Base-by-base conservation (phyloP, 2,113 vertebrate genomes). In the Himantopus leucocephalus region DNA sequence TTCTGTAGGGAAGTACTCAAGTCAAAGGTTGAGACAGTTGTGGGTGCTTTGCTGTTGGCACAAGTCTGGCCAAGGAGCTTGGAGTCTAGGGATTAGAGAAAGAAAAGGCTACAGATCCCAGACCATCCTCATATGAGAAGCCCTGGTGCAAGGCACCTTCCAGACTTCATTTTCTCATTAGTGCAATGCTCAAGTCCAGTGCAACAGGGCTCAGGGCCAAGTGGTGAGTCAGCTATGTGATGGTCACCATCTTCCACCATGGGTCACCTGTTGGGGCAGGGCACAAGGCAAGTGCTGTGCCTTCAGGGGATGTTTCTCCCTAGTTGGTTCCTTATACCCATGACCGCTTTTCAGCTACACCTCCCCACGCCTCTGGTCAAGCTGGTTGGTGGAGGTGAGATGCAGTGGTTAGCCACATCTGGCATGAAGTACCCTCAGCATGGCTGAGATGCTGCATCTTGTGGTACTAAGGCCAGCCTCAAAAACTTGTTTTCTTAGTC, bases 361-460 rank as follows among this genome's bases (percentile, higher is more conserved):
- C 35, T 62, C 27, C 45, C 27, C n/a, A 2, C 0, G 0, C 16
- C 29, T 18, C 53, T 55, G n/a, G 19, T 50, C 18, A 56, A 21
- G 43, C 43, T 83, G 47, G 10, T 45, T 85, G 56, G 17, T 67
- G 32, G 22, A 9, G 63, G 23, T 0, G 0, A 72, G 58, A 8
- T 83, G 43, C 79, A 30, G 43, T 2, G 2, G 13, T 52, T 47
- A 53, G 12, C n/a, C 27, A 24, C 0, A 0, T 75, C 74, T 90
- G 58, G 19, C 39, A 16, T 11, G 29, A 56, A 88, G 39, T 19
- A 30, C 20, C 45, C 45, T 50, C 16, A 79, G 56, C 12, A 9
- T 41, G 35, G 22, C 78, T 76, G 58, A 79, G 53, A 26, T 3
- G 3, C 39, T 48, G n/a, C 35, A 34, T 48, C 53, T 83, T 80